These are phyloP conservation scores for Carabus problematicus DNA, from an alignment of 2,888 invertebrate species.

Conservation along the genomic window DNA sequence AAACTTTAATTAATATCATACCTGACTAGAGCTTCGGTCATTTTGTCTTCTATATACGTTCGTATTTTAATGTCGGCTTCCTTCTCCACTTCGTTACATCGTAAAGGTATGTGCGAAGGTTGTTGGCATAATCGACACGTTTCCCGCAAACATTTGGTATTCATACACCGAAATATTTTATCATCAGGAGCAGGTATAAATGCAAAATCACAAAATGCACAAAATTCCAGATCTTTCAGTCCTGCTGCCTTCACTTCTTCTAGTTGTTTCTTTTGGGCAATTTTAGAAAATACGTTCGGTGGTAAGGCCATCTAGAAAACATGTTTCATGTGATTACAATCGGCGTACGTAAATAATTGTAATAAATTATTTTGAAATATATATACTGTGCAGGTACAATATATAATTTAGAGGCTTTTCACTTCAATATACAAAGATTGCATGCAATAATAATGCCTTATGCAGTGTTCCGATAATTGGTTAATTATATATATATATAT, in stretches of 20 bases:
- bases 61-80: slow-evolving; percentile 57
- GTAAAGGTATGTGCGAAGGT: slow-evolving; percentile 62
- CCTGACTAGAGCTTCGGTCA: slow-evolving; percentile 61
- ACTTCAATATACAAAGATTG: not conserved
- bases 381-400: no score
- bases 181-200: slow-evolving; percentile 59
- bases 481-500: no score
- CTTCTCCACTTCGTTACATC: slow-evolving; percentile 61
- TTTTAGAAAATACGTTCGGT: slow-evolving; percentile 59
- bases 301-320: slow-evolving; percentile 56
- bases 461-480: no score
- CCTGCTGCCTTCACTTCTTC: slow-evolving; percentile 63
- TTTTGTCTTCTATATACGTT: slow-evolving; percentile 63
- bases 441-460: no score
- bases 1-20: no score
- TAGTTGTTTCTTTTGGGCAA: slow-evolving; percentile 61
- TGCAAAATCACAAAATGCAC: slow-evolving; percentile 67
- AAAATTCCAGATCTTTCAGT: slow-evolving; percentile 63
- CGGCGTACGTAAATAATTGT: not conserved
- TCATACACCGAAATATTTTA: slow-evolving; percentile 63
- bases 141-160: slow-evolving; percentile 65
- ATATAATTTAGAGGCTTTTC: no score
- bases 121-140: slow-evolving; percentile 64
- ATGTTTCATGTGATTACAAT: not conserved
- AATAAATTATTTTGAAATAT: no score